Percentiles rank a stretch among this genome's conserved stretches.
Conservation (phyloP, 1,140 invertebrate species). For the Procambarus clarkii region DNA sequence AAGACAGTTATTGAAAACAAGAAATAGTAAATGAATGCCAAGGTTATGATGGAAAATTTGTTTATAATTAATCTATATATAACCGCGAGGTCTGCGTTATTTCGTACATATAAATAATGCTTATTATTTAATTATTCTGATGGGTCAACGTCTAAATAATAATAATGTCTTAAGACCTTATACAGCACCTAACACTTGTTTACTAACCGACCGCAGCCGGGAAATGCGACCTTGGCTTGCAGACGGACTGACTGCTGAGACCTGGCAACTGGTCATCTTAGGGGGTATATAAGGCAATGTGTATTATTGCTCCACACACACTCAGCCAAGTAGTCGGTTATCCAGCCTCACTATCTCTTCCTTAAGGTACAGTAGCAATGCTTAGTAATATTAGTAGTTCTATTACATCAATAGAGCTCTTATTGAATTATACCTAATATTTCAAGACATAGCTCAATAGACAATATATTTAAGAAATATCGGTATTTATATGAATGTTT, state of each 20-base stretch:
- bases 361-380: background rate
- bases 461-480: background rate
- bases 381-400: background rate
- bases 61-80: no score
- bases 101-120: no score
- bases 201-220: no score
- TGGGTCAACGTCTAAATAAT: no score
- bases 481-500: background rate
- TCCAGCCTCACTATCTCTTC: background rate
- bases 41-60: no score
- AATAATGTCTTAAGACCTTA: no score
- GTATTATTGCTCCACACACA: background rate
- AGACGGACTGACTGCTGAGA: background rate
- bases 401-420: background rate
- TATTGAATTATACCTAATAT: background rate
- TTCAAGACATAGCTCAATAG: background rate
- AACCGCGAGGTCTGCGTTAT: no score
- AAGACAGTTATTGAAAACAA: no score
- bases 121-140: no score
- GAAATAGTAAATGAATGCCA: no score
- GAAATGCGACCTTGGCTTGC: background rate
- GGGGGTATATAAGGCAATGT: background rate
- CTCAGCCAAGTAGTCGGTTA: constrained; percentile 3
- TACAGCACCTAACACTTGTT: no score
- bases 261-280: background rate